A percentile compares a stretch with the other conserved stretches of the same genome.
Evolutionary conservation across 2,888 invertebrate genomes (phyloP).

Genomic region (Eurois occulta): DNA sequence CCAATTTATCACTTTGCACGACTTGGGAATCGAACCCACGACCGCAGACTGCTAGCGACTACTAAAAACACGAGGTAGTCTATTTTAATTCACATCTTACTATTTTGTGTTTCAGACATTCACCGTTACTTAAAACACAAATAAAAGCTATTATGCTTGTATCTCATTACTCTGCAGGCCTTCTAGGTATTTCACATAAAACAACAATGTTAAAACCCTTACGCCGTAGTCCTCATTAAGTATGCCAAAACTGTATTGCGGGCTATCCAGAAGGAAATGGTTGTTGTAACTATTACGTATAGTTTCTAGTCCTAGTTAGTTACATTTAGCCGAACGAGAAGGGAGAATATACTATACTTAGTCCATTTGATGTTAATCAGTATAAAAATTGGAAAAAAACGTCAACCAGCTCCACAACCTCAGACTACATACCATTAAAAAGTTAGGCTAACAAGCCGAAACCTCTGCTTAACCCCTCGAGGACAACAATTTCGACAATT

Average conservation of each 20-base stretch:
- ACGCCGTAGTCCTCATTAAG: conserved; percentile 21
- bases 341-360: background rate
- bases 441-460: background rate
- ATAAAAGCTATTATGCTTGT: background rate
- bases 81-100: background rate
- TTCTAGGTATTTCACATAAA: conserved; percentile 6
- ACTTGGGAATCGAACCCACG: background rate
- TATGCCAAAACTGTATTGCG: conserved; percentile 32
- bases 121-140: background rate
- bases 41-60: background rate
- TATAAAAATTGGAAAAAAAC: background rate
- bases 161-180: background rate
- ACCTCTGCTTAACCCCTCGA: background rate
- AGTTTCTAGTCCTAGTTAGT: background rate
- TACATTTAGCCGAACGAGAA: background rate
- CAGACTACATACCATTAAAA: background rate
- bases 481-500: conserved; percentile 22
- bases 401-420: background rate
- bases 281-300: conserved; percentile 11
- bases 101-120: background rate
- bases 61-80: background rate
- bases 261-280: conserved; percentile 32
- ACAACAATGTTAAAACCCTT: conserved; percentile 26
- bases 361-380: background rate
- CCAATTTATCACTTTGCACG: background rate